phyloP scores from a whole-genome alignment of 2,797 vertebrate genomes.

The Typhlichthys subterraneus region DNA sequence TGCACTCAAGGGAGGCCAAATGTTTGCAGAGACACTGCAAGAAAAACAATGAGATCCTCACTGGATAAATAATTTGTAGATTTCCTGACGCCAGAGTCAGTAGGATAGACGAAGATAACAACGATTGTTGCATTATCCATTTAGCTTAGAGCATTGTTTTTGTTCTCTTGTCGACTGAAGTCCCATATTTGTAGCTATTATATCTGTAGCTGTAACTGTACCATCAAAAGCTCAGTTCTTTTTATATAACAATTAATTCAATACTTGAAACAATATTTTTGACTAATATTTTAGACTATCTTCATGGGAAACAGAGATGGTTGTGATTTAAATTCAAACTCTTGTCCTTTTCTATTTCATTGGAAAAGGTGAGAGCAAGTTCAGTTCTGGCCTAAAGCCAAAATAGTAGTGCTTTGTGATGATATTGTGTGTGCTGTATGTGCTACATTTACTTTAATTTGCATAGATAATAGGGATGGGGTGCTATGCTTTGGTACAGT shows the following conservation, averaged over 20 bases:
- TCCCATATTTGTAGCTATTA: too few species aligned
- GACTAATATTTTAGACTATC: neutral
- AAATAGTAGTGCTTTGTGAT: too few species aligned
- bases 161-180: neutral
- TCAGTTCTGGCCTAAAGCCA: too few species aligned
- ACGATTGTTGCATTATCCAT: neutral
- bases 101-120: too few species aligned
- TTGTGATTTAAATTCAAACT: neutral
- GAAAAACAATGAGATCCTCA: constrained; percentile 19
- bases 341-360: neutral
- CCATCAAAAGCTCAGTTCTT: too few species aligned
- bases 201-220: too few species aligned
- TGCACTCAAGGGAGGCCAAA: constrained; percentile 25
- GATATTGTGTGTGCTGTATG: too few species aligned
- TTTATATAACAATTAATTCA: neutral
- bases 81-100: too few species aligned
- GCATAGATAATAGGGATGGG: too few species aligned
- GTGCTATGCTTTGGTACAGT: neutral
- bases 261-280: neutral
- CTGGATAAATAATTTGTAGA: neutral
- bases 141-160: neutral
- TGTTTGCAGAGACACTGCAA: neutral
- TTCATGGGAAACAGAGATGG: neutral
- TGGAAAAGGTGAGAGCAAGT: too few species aligned
- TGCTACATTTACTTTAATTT: too few species aligned